phyloP scores from a whole-genome alignment of 2,797 vertebrate species.

The Florisuga fusca region DNA sequence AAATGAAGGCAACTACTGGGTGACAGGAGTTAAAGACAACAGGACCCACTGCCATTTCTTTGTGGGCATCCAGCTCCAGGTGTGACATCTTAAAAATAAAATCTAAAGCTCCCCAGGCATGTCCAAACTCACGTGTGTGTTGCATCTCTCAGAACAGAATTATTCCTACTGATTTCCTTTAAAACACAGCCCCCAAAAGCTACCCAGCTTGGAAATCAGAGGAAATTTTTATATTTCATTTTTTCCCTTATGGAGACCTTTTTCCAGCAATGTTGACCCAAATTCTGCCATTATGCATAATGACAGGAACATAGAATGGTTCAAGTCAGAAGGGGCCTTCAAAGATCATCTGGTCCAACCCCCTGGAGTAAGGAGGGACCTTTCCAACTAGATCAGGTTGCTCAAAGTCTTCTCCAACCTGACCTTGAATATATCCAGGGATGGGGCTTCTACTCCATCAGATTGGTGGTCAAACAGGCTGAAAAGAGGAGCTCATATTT shows the following conservation, averaged over 20 bases:
- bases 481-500: background rate
- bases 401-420: no score
- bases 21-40: background rate
- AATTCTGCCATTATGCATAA: background rate
- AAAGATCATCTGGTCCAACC: no score
- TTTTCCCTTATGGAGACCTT: background rate
- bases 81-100: background rate
- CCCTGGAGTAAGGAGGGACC: no score
- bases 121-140: background rate
- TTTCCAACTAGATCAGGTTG: no score
- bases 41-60: background rate
- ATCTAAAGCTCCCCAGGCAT: background rate
- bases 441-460: background rate
- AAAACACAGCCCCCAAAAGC: background rate
- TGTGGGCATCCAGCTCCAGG: fast-evolving
- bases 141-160: background rate
- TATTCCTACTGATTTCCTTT: background rate
- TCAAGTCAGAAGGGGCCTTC: no score
- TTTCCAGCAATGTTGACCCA: background rate
- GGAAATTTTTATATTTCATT: no score
- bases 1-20: background rate
- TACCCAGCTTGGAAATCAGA: background rate
- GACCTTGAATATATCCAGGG: no score
- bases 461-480: background rate
- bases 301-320: background rate